Evolutionary conservation across 1,140 invertebrate species (phyloP), one percentile per base, ranked within the genome.

Genomic region (Patella vulgata): DNA sequence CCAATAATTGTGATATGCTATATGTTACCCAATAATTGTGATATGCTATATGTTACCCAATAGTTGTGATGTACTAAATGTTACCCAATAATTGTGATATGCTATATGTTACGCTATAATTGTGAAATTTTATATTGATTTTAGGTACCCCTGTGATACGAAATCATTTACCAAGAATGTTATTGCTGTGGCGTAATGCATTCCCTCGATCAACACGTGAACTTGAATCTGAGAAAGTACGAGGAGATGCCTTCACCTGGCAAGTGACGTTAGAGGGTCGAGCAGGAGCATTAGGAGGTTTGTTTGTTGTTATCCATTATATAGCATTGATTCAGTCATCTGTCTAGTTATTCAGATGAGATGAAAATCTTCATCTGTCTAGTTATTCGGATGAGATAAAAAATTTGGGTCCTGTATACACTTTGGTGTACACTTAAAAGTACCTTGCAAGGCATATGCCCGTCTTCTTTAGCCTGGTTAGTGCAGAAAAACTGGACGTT

Each of bases 221-320:
- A 82, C 87, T 99, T 23, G 97, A 99, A 77, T 95, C 93, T 8
- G 97, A 99, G 85, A 98, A 98, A 80, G 92, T 94, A 0, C 88
- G 97, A 62, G 97, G 97, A 8, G 97, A 99, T 87, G 93, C 95
- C 0, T 99, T 99, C 81, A 99, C 97, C 42, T 99, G 97, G 97
- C 96, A 98, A 88, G 93, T 99, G 21, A 97, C 96, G 1, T 84
- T 99, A 47, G 96, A 99, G 87, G 95, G 95, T 17, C 87, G 97
- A 58, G 94, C 97, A 17, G 97, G 97, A 0, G 97, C 97, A 12
- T 83, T 99, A 3, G 95, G 95, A 17, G 77, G 82, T 82, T 69
- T 46, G 62, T 47, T 14, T 42, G 9, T 46, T 28, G 12, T 63
- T 1, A 5, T 57, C 9, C 9, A 47, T 9, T 57, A 55, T 25